Evolutionary conservation across 2,888 invertebrate species (phyloP), one percentile per base, ranked within the genome.

Genomic region (Hirtodrosophila cameraria): DNA sequence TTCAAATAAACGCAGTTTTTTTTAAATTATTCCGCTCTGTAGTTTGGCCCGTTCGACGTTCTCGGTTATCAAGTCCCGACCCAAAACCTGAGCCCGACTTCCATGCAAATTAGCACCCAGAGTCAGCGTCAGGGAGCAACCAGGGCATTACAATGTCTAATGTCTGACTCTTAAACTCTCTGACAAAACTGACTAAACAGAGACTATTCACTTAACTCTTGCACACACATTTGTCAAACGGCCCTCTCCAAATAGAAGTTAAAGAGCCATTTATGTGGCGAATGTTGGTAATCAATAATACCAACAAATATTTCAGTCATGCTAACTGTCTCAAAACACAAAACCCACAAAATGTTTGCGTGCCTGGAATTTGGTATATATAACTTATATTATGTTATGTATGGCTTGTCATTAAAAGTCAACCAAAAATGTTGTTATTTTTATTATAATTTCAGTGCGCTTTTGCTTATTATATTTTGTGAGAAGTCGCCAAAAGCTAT

Each of bases 281-380:
- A 78, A 69, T 74, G 79, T 71, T 54, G 72, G 62, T 58, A 67
- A 78, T 85, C 85, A 85, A 85, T 81, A 81, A 79, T 84, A 55
- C 57, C 43, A 46, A 30, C 23, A 70, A 70, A 73, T 77, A 77
- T 81, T 80, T 84, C 71, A 71, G 81, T 54, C 79, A 81, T 66
- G 81, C 84, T 68, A 84, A 67, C 77, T 64, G 59, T 59, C 46
- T 64, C 74, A 73, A 68, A 33, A 43, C 35, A 65, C 73, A 62
- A 72, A 23, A 61, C 50, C 64, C 60, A 60, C 39, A 49, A 68
- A 60, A 48, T 16, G 33, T 20, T 82, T 82, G 80, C 80, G 80
- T 81, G 80, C 72, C 62, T 75, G 58, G 80, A 69, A 82, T 80
- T 72, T 57, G 55, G 49, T 81, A 80, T 52, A 46, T 15, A 23